Conservation (phyloP, 2,113 vertebrate species). For the Notothenia rossii region DNA sequence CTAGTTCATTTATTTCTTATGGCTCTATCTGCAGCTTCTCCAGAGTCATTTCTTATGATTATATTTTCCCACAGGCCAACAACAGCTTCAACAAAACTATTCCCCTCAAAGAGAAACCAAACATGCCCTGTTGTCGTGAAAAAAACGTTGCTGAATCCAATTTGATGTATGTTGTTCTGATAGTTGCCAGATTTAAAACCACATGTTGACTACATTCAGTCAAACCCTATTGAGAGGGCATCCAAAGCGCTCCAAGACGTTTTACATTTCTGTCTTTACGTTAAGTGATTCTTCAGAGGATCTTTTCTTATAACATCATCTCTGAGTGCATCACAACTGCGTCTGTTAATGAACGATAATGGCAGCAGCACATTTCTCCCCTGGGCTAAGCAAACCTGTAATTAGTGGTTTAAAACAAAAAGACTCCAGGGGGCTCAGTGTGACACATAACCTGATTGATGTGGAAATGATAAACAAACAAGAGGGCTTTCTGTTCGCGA, state of each 20-base stretch:
- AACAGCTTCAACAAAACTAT: too few species aligned
- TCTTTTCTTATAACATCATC: background rate
- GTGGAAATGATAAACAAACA: constrained; percentile 15
- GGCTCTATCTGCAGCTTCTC: too few species aligned
- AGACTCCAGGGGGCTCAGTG: background rate
- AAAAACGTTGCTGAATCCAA: too few species aligned
- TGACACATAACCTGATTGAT: constrained; percentile 5
- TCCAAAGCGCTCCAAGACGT: background rate
- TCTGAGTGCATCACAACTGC: background rate
- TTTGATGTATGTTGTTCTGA: background rate
- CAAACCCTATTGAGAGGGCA: background rate
- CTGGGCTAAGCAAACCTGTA: constrained; percentile 1
- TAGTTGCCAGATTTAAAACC: background rate
- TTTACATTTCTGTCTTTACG: background rate
- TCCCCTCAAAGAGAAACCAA: too few species aligned
- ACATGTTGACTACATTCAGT: background rate
- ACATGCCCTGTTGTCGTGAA: too few species aligned
- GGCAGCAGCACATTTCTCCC: background rate
- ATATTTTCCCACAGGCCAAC: too few species aligned
- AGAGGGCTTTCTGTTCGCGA: background rate
- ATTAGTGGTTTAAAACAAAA: background rate
- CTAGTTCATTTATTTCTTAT: too few species aligned
- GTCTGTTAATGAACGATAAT: background rate
- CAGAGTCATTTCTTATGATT: too few species aligned
- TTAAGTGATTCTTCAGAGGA: background rate